Evolutionary conservation across 35 echinoderm and acorn worm genomes (phyloP).

Genomic region (Strongylocentrotus purpuratus): DNA sequence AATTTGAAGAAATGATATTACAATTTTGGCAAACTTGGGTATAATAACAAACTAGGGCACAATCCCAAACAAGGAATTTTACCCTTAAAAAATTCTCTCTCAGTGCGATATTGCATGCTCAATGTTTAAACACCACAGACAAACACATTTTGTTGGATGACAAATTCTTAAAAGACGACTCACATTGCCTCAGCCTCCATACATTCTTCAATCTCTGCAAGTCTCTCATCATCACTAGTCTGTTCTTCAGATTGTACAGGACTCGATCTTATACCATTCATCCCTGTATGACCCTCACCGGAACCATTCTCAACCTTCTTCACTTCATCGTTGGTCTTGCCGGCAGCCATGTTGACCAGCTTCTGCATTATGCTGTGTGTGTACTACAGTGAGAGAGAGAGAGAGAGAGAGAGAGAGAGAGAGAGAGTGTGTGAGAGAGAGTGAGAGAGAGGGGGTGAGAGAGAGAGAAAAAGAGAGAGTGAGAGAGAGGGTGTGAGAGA

Average conservation of each 20-base stretch:
- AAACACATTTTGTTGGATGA: neutral
- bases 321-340: neutral
- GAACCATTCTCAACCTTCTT: neutral
- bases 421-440: neutral
- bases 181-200: conserved; percentile 35
- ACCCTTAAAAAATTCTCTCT: neutral
- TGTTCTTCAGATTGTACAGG: neutral
- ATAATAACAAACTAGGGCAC: neutral
- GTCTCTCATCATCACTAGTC: conserved; percentile 22
- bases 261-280: neutral
- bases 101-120: neutral
- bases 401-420: neutral
- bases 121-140: neutral
- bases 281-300: neutral
- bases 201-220: conserved; percentile 8
- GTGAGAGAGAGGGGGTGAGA: neutral
- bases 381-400: conserved; percentile 12
- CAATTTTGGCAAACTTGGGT: neutral
- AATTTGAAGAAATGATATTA: neutral
- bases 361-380: conserved; percentile 62
- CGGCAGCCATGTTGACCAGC: conserved; percentile 75
- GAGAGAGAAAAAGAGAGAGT: too few relatives aligned
- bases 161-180: neutral
- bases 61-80: neutral
- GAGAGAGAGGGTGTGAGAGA: neutral